Conservation (phyloP, 1,140 invertebrate genomes). For the Ips nitidus region DNA sequence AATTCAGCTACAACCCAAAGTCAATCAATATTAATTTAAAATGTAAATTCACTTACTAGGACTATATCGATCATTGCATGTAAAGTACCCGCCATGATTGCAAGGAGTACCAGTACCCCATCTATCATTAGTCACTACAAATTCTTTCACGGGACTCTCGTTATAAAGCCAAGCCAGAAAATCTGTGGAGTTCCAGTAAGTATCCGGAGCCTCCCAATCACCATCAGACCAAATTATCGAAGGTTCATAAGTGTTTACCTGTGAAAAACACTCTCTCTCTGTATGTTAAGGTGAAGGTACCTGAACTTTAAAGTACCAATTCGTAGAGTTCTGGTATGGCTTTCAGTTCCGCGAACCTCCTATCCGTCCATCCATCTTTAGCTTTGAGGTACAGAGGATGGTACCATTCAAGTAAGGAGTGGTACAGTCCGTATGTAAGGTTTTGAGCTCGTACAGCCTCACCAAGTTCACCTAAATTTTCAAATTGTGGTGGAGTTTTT, state of each 20-base stretch:
- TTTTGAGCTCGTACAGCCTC: slow-evolving; percentile 64
- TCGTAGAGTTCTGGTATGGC: slow-evolving; percentile 74
- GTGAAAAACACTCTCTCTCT: not conserved
- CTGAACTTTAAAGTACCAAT: slow-evolving; percentile 57
- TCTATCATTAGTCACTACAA: slow-evolving; percentile 84
- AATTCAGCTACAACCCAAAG: not conserved
- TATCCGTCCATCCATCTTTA: slow-evolving; percentile 54
- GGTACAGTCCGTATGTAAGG: slow-evolving; percentile 83
- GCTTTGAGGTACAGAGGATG: slow-evolving; percentile 84
- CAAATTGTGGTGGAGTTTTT: not conserved
- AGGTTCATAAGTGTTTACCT: slow-evolving; percentile 68
- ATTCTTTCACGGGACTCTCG: slow-evolving; percentile 87
- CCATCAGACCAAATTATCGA: slow-evolving; percentile 94
- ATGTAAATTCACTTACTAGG: slow-evolving; percentile 60
- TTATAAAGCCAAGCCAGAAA: slow-evolving; percentile 89
- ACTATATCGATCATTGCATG: slow-evolving; percentile 84
- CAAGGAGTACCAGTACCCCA: slow-evolving; percentile 80
- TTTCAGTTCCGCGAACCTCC: slow-evolving; percentile 54
- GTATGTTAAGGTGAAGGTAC: not conserved
- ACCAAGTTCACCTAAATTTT: slow-evolving; percentile 63
- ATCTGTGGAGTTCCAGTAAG: slow-evolving; percentile 79
- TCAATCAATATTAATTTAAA: not conserved
- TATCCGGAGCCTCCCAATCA: slow-evolving; percentile 77
- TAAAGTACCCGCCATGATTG: slow-evolving; percentile 87
- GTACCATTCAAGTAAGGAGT: slow-evolving; percentile 90